phyloP scores from a whole-genome alignment of 2,113 vertebrate genomes.

The Phylloscopus whistleri region DNA sequence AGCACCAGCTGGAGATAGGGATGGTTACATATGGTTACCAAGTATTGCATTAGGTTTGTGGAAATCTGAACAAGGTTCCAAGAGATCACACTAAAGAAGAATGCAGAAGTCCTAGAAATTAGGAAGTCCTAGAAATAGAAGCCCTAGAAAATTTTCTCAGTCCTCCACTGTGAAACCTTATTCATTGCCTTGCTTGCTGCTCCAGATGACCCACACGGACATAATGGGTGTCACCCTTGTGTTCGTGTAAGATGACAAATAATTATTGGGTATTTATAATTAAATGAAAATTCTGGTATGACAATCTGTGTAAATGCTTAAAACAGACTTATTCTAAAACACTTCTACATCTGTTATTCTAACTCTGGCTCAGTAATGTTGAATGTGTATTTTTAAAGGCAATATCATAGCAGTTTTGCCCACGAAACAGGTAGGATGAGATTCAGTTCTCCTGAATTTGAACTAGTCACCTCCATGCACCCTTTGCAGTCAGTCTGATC shows the following conservation, averaged over 20 bases:
- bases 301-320: background rate
- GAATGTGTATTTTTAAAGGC: constrained; percentile 30
- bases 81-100: background rate
- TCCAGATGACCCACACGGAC: background rate
- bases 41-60: background rate
- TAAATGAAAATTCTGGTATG: background rate
- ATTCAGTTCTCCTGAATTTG: constrained; percentile 24
- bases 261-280: background rate
- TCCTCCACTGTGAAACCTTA: background rate
- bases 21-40: background rate
- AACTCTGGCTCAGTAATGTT: constrained; percentile 29
- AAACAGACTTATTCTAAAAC: constrained; percentile 34
- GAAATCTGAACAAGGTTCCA: background rate
- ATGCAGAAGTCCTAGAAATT: background rate
- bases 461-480: background rate
- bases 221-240: background rate
- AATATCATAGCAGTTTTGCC: constrained; percentile 47
- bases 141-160: background rate
- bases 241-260: background rate
- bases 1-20: background rate
- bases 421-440: constrained; percentile 44
- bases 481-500: background rate
- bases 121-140: background rate
- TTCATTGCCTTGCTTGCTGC: background rate
- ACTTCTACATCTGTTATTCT: constrained; percentile 44